Base-by-base conservation (phyloP, 1,140 invertebrate species). In the Rhyzopertha dominica region DNA sequence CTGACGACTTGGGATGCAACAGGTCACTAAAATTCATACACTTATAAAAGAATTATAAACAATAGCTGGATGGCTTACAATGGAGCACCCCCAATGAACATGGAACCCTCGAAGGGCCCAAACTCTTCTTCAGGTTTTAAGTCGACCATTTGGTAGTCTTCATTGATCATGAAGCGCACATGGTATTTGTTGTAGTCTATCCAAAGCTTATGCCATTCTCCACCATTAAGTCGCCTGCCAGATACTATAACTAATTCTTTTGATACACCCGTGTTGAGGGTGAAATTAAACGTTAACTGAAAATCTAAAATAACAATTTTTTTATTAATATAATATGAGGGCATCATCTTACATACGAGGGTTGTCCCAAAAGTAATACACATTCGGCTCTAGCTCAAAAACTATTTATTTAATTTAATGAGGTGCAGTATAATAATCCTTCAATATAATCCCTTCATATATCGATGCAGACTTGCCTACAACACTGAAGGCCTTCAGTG, bases 131-230 rank as follows among this genome's bases (percentile, higher is more conserved):
- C 87, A 12, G 84, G 77, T 41, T 84, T 67, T 25, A 93, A 68
- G 71, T 92, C 84, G 2, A 90, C 79, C 86, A 92, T 91, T 70
- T 86, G 77, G 53, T 80, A 86, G 55, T 92, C 85, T 20, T 83
- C 86, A 62, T 94, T 94, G 39, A 95, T 83, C 80, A 90, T 92
- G 62, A 94, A 91, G 41, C 90, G 17, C n/a, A 95, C 89, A 65
- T 96, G 90, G 66, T 93, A 87, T 59, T 86, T 81, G 67, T 95
- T 93, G 60, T 90, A 91, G 69, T 91, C 88, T 48, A 91, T 90
- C 87, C 88, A 90, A 50, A 95, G 86, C 69, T 93, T 90, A 62
- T 96, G 91, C 92, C 92, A 96, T 61, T 93, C 89, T 1, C 91
- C 91, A 35, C 83, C 84, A 61, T 92, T 94, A 3, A 96, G 72